Base-by-base conservation (phyloP, 37 sponge, comb jelly and placozoan species). In the Hormiphora californensis region DNA sequence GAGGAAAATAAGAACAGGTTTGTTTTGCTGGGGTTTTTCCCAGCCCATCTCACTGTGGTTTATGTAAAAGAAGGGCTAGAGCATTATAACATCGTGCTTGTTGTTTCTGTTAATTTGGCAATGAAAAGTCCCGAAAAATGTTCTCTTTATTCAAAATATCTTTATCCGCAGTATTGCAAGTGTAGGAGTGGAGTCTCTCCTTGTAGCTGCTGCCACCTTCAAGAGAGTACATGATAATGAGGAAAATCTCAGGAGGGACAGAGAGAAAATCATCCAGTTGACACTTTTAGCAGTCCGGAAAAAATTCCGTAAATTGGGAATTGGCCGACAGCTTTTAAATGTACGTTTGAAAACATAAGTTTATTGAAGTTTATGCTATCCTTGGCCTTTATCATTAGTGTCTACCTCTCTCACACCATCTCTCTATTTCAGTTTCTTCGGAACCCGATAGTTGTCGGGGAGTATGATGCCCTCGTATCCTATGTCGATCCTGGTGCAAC, bases 401-500 rank as follows among this genome's bases (percentile, higher is more conserved):
- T 17, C 53, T 49, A 9, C 53, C 53, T 15, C 51, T 46, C 12
- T 46, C 8, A 19, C 17, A 19, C 9, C 17, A 62, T 85, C 34
- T 15, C 36, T 21, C 31, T 54, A 39, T 55, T 54, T 15, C 67
- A 92, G 90, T 54, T 54, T n/a, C 54, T 59, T 11, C 90, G 90
- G 62, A 91, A 94, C 85, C 90, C 91, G 0, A 85, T 62, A 34
- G 87, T 94, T 35, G 88, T 90, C 3, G 94, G 94, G 1, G 69
- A 89, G 25, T 94, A 90, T 44, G 88, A 92, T 78, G 87, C 61
- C 1, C 43, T 94, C 21, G 67, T 92, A 19, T 61, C 91, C 0
- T 94, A 93, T 86, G 91, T 91, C 41, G 94, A 94, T 54, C 92
- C 89, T 51, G 89, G 89, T 28, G 94, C 94, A 39, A 90, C 87